phyloP scores from a whole-genome alignment of 2,888 invertebrate genomes.

The Nemapogon koenigi region DNA sequence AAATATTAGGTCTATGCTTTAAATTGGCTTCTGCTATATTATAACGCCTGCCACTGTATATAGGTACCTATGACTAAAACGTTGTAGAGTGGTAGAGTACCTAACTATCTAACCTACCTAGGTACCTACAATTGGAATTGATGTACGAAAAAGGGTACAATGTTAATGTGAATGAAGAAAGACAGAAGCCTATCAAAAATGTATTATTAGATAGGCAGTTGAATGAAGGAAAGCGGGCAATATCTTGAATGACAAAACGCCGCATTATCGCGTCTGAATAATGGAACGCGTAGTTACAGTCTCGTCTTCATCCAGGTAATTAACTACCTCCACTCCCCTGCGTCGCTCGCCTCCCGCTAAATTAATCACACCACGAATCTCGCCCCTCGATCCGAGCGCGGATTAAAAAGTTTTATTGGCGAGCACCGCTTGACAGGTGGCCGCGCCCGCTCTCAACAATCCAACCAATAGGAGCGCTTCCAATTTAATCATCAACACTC shows the following conservation, averaged over 20 bases:
- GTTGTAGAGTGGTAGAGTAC: no score
- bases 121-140: not conserved
- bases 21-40: no score
- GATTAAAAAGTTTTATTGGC: conserved; percentile 65
- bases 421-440: conserved; percentile 46
- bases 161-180: not conserved
- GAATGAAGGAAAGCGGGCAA: conserved; percentile 54
- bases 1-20: no score
- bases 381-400: conserved; percentile 55
- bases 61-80: no score
- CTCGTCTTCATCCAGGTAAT: conserved; percentile 62
- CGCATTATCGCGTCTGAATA: conserved; percentile 57
- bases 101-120: no score
- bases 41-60: no score
- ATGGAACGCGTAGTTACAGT: conserved; percentile 57
- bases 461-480: conserved; percentile 32
- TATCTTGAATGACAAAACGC: conserved; percentile 57
- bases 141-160: not conserved
- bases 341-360: conserved; percentile 28
- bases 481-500: conserved; percentile 21
- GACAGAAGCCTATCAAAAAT: not conserved
- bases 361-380: conserved; percentile 64
- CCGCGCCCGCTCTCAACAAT: conserved; percentile 29
- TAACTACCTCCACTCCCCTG: conserved; percentile 33
- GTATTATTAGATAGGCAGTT: conserved; percentile 16